Evolutionary conservation across 1,140 invertebrate genomes (phyloP).

Genomic region (Saccostrea glomerata): DNA sequence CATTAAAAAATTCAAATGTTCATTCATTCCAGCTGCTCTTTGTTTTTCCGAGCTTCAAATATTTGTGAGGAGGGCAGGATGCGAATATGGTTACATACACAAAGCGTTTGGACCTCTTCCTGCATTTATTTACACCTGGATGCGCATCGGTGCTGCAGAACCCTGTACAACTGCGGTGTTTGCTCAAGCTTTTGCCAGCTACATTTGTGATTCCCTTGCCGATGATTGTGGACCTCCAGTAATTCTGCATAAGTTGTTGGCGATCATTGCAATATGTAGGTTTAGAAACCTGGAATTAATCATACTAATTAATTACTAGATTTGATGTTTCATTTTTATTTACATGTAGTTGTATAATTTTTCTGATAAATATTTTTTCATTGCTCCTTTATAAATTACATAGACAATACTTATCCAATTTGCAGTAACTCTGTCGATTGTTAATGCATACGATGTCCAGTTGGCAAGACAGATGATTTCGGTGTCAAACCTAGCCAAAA

Average conservation of each 20-base stretch:
- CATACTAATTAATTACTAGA: background rate
- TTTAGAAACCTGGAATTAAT: constrained; percentile 3
- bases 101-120: constrained; percentile 67
- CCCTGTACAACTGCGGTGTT: constrained; percentile 67
- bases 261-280: constrained; percentile 63
- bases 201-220: constrained; percentile 60
- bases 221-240: constrained; percentile 63
- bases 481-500: constrained; percentile 64
- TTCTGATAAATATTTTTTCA: too few relatives aligned
- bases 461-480: constrained; percentile 63
- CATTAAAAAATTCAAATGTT: background rate
- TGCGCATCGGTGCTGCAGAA: constrained; percentile 65
- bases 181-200: constrained; percentile 63
- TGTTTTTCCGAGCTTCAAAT: constrained; percentile 67
- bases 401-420: background rate
- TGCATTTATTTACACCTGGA: constrained; percentile 68
- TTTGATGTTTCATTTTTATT: too few relatives aligned
- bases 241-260: constrained; percentile 53
- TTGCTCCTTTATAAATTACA: too few relatives aligned
- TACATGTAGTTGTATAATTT: too few relatives aligned
- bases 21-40: constrained; percentile 58
- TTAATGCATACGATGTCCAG: constrained; percentile 63
- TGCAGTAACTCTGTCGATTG: constrained; percentile 61
- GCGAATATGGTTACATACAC: constrained; percentile 68
- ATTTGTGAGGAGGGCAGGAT: constrained; percentile 64